A percentile compares a stretch with the other conserved stretches of the same genome.
phyloP scores from a whole-genome alignment of 2,888 invertebrate species.

The Eledona agricola region DNA sequence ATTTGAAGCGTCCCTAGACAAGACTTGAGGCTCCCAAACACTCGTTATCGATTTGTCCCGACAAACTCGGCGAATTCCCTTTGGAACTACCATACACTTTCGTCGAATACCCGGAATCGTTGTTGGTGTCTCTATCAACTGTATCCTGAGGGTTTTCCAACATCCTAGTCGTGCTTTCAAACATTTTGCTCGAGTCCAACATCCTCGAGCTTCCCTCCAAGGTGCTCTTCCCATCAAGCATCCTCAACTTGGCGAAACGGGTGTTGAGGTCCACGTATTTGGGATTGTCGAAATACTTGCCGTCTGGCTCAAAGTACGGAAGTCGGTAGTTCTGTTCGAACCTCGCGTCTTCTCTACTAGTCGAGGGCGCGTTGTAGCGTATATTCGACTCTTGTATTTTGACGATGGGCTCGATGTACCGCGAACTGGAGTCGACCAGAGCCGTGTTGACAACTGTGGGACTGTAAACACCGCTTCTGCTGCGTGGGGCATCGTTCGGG shows the following conservation, averaged over 20 bases:
- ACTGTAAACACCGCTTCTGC: conserved; percentile 65
- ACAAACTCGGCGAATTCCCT: conserved; percentile 79
- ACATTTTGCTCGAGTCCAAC: conserved; percentile 55
- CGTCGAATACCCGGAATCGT: conserved; percentile 87
- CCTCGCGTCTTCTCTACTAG: conserved; percentile 13
- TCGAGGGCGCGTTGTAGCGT: conserved; percentile 40
- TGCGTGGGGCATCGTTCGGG: conserved; percentile 56
- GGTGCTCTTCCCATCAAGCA: conserved; percentile 49
- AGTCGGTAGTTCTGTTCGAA: conserved; percentile 39
- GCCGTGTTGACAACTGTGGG: conserved; percentile 58
- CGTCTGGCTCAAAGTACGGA: conserved; percentile 43
- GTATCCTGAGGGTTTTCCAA: conserved; percentile 55
- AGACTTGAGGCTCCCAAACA: conserved; percentile 71
- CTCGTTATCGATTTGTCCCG: conserved; percentile 63
- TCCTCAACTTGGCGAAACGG: conserved; percentile 57
- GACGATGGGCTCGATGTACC: conserved; percentile 57
- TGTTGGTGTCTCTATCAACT: conserved; percentile 74
- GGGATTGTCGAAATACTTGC: conserved; percentile 44
- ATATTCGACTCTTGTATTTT: conserved; percentile 54
- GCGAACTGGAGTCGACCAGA: conserved; percentile 52
- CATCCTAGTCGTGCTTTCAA: conserved; percentile 55
- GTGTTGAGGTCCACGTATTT: conserved; percentile 52
- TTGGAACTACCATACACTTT: conserved; percentile 82
- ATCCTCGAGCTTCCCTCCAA: conserved; percentile 50
- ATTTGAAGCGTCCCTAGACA: conserved; percentile 61